Base-by-base conservation (phyloP, 1,140 invertebrate species). In the Galleria mellonella region DNA sequence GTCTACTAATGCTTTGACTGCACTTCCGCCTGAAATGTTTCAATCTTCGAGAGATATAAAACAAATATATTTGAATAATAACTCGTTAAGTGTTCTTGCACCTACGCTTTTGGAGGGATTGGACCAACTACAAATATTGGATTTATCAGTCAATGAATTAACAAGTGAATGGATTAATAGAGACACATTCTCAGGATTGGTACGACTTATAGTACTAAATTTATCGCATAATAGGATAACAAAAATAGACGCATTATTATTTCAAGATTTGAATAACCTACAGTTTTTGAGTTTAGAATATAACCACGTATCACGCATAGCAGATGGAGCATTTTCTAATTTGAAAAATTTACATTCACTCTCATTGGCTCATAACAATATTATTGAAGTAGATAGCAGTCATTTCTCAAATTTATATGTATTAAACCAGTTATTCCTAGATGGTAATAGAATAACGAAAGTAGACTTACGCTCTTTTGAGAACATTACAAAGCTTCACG, bases 11-110 rank as follows among this genome's bases (percentile, higher is more conserved):
- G 89, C 88, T 55, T 81, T 95, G 44, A 90, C 91, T 43, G 92
- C 92, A 5, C 83, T 95, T 45, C 93, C 93, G 2, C 92, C 93
- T 9, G 92, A 93, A 76, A 83, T 95, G 64, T 94, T 95, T 66
- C 90, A 92, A 54, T 90, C 89, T 9, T 91, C 90, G 8, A 86
- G 88, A 35, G 90, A 94, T 42, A 79, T 96, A 3, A 88, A 90
- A 11, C 90, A 94, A 71, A 87, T 97, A 37, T 91, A 95, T 63
- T 83, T 96, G 9, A 92, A 93, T 52, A 96, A 96, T 60, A 96
- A 96, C 72, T 92, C 93, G 0, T 77, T 96, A 15, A 90, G 90
- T 55, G 92, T 94, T 0, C 82, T 96, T 4, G 93, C 94, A 2
- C 92, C 93, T 0, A 93, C 93, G 9, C 66, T 96, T 6, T 85